Conservation (phyloP, 2,113 vertebrate genomes). For the Thunnus thynnus region DNA sequence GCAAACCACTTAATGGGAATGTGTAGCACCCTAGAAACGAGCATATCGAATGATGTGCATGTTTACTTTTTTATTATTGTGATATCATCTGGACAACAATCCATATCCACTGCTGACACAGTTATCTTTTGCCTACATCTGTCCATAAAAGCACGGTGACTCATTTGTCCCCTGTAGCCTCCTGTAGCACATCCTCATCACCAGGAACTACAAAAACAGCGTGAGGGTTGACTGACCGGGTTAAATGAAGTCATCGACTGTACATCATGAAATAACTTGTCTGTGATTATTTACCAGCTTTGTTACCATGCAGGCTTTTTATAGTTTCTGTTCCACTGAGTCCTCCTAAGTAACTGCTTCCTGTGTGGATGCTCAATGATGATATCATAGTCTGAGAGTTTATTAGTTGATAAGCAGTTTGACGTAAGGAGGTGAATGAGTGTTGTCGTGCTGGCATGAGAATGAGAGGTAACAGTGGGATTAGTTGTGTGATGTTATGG, state of each 20-base stretch:
- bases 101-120: conserved; percentile 2
- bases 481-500: conserved; percentile 21
- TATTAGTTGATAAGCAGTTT: conserved; percentile 23
- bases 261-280: conserved; percentile 29
- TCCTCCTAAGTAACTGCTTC: conserved; percentile 14
- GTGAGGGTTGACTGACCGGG: conserved; percentile 50
- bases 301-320: conserved; percentile 43
- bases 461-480: conserved; percentile 9
- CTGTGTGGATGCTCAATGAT: conserved; percentile 22
- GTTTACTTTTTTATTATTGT: neutral
- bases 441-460: conserved; percentile 16
- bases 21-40: neutral
- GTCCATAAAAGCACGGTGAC: conserved; percentile 34
- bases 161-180: conserved; percentile 52
- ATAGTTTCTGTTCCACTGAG: conserved; percentile 38
- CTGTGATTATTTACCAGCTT: conserved; percentile 57
- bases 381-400: conserved; percentile 58
- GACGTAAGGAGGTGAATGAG: neutral
- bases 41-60: neutral
- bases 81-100: conserved; percentile 24
- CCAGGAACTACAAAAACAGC: conserved; percentile 29
- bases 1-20: neutral
- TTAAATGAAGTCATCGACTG: conserved; percentile 58
- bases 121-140: conserved; percentile 47
- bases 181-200: conserved; percentile 54